Conservation (phyloP, 2,888 invertebrate genomes). For the Melikaiella ostensackeni region DNA sequence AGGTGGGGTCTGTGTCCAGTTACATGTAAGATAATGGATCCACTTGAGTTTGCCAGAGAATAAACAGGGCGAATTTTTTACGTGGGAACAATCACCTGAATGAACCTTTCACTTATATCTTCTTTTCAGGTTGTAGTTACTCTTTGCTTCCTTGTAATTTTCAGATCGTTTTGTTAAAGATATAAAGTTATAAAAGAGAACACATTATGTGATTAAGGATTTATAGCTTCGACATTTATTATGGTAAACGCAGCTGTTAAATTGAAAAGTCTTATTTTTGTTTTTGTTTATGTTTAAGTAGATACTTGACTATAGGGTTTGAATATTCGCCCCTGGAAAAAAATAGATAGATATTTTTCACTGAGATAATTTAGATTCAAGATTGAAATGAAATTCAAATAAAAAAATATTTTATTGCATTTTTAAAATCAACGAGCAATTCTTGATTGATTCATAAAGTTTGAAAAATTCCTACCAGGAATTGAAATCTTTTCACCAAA, state of each 20-base stretch:
- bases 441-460: background rate
- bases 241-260: background rate
- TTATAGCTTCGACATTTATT: background rate
- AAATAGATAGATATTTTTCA: too few species aligned
- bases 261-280: background rate
- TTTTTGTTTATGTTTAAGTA: background rate
- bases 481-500: background rate
- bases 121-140: background rate
- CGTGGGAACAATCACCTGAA: background rate
- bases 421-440: background rate
- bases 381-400: background rate
- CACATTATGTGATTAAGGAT: background rate
- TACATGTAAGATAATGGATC: constrained; percentile 55
- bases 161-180: background rate
- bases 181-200: background rate
- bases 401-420: background rate
- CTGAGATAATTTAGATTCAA: too few species aligned
- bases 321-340: too few species aligned
- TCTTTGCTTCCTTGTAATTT: background rate
- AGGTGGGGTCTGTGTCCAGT: constrained; percentile 63
- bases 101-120: constrained; percentile 3
- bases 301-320: too few species aligned
- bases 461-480: background rate
- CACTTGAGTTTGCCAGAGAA: background rate
- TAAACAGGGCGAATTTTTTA: background rate